These are phyloP conservation scores for cattle (Bos taurus) DNA, from an alignment of 2,113 vertebrate genomes.

Conservation along the genomic window ARS-UCD2.0 NC_037344.1:11172501-11173000, in stretches of 20 bases:
- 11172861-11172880: not conserved
- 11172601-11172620: not conserved
- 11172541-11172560: not conserved
- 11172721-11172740: not conserved
- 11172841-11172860: not conserved
- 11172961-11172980: not conserved
- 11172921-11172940: not conserved
- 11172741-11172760: not conserved
- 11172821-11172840: not conserved
- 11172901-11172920: not conserved
- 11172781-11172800: not conserved
- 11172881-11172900: not conserved
- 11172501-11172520: not conserved
- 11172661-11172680: not conserved
- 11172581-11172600: not conserved
- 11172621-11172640: not conserved
- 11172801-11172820: not conserved
- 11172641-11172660: not conserved
- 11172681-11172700: not conserved
- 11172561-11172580: not conserved
- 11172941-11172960: not conserved
- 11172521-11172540: not conserved
- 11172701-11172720: not conserved
- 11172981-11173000: not conserved
- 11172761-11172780: not conserved